Evolutionary conservation across 2,113 vertebrate species (phyloP), one percentile per base, ranked within the genome.

Genomic region (Serinus canaria): DNA sequence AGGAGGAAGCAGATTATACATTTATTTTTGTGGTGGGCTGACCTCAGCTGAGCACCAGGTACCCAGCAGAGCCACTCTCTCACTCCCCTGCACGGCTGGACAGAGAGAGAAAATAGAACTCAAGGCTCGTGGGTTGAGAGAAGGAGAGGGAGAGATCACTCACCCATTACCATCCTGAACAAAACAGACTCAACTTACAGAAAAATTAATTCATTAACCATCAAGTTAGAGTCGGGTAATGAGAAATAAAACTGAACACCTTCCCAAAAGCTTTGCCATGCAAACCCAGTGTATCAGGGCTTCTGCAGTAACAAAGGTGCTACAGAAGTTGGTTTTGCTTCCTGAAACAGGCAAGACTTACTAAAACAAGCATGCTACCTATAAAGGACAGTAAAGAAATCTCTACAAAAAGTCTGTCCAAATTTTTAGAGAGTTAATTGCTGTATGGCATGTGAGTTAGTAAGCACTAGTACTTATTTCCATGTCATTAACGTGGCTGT

Each of bases 1-100:
- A 94, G 83, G 60, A 95, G 92, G 94, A 96, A 95, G 80, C 41
- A 95, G 75, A 92, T 91, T 72, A 78, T 31, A 87, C 46, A 63
- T 70, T 55, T 47, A 59, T 72, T 91, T 80, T 21, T 75, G 62
- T 49, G 73, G 62, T 58, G 52, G 25, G 47, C 8, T 87, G 64
- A 90, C 52, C 52, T 35, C 47, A 25, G 31, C 83, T 69, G 78
- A 56, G 62, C 27, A 62, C 55, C 73, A 79, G 39, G 67, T 83
- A 66, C 55, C 60, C 55, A 79, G 30, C 16, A 63, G 41, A 87
- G 55, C 49, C 7, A 13, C 16, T 30, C 25, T 46, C 6, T 52
- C 31, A 62, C 22, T 70, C n/a, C 30, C 21, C 19, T 81, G 3
- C 7, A 6, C 5, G 15, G n/a, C 24, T 35, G 49, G 49, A 35